Base-by-base conservation (phyloP, 2,113 vertebrate genomes). In the Neogale vison region DNA sequence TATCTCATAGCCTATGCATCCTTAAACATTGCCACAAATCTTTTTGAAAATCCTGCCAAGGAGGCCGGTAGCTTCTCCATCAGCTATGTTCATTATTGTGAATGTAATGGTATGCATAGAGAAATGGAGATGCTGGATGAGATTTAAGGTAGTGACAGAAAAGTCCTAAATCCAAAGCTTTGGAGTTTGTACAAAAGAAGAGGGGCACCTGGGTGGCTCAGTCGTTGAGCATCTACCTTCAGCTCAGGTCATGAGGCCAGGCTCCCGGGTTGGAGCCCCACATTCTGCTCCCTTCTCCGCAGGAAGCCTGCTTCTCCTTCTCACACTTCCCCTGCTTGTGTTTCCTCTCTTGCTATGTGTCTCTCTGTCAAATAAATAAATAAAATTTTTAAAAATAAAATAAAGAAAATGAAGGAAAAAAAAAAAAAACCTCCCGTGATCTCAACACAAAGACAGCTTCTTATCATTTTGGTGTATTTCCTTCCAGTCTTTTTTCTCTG, bases 401-500 rank as follows among this genome's bases (percentile, higher is more conserved):
- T 17, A 57, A 57, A 61, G 59, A 61, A 61, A 61, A 26, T 26
- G 59, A 61, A 61, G 80, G n/a, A 42, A 42, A 42, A 42, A 21
- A 34, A 84, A 39, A 81, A 85, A 88, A 85, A 85, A 85, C 4
- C 6, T 86, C 52, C 36, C 8, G 55, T 47, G 31, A 74, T 74
- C 42, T 82, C 69, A 95, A 57, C 23, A 84, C 34, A 36, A 39
- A 82, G 15, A 52, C 24, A 89, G 23, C 10, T 81, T 95, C 39
- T 87, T 69, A 96, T 88, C 12, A 72, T 76, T 82, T 79, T 92
- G 47, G 2, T 67, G 31, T 88, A 88, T 88, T 95, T 97, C 79
- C 55, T 90, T 96, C 63, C 29, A 74, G 52, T 69, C 36, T 86
- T 96, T 97, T 87, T 92, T 76, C 67, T 91, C 18, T 87, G 55